phyloP scores from a whole-genome alignment of 2,888 invertebrate genomes.

The Craniophora ligustri region DNA sequence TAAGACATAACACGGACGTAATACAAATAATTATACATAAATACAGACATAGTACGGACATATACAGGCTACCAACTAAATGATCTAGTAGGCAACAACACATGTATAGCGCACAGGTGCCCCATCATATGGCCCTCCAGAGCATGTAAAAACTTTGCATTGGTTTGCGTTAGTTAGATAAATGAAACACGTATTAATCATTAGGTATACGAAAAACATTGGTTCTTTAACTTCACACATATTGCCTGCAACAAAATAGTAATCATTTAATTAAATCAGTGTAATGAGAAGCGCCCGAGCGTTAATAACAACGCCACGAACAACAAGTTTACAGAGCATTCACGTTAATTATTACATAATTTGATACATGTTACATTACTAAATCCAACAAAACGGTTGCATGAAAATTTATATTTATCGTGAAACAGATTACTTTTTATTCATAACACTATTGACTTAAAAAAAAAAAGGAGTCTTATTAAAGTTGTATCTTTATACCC shows the following conservation, averaged over 20 bases:
- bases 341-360: conserved; percentile 24
- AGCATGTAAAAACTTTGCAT: not conserved
- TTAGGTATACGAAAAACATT: no score
- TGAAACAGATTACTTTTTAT: conserved; percentile 14
- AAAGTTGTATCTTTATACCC: conserved; percentile 25
- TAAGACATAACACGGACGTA: no score
- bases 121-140: no score
- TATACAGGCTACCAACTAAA: no score
- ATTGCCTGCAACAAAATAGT: conserved; percentile 19
- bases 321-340: conserved; percentile 20
- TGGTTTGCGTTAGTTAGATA: no score
- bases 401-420: conserved; percentile 23
- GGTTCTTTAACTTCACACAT: not conserved
- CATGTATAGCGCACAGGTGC: no score
- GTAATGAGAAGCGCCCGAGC: conserved; percentile 64
- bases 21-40: no score
- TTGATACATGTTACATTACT: conserved; percentile 11
- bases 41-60: no score
- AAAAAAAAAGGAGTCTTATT: conserved; percentile 14
- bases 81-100: no score
- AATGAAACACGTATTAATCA: not conserved
- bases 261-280: conserved; percentile 48
- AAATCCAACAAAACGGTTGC: conserved; percentile 1
- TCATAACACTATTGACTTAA: conserved; percentile 15
- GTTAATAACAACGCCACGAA: conserved; percentile 65